Base-by-base conservation (phyloP, 2,888 invertebrate genomes). In the Lycia hirtaria region DNA sequence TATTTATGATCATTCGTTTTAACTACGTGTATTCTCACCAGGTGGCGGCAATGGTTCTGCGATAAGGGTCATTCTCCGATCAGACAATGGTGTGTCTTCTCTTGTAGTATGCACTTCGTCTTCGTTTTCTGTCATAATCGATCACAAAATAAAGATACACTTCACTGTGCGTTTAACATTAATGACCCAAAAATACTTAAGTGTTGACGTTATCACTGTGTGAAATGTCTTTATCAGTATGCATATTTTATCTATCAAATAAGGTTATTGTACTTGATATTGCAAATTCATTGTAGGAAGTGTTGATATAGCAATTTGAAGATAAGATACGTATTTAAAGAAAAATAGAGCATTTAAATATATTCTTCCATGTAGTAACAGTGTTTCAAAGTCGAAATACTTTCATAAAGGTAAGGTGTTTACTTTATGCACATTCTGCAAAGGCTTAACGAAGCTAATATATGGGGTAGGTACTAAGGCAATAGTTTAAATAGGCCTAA, bases 31-130 rank as follows among this genome's bases (percentile, higher is more conserved):
- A 26, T 41, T 70, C 78, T 69, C 80, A 77, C 81, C 78, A 69
- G 72, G 50, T 35, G 72, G 62, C 12, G 58, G 30, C 55, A 64
- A 64, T 68, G 85, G 85, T 70, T 87, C 83, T 6, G 83, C 67
- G 67, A 89, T 74, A 28, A 91, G 80, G 32, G 91, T 91, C 90
- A 92, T 88, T 60, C 92, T 83, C 53, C 91, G 81, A 65, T 86
- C 86, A n/a, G 76, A 64, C 45, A 82, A 57, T 24, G 89, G 83
- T 4, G 87, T 82, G 57, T 83, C 87, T 70, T 87, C 87, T 69
- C 80, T 80, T 73, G 52, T 67, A 56, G 50, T 65, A 40, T 75
- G 76, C 57, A 51, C 67, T 41, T 74, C 77, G 53, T 84, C 87
- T 52, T 80, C 83, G 45, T 59, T 38, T 44, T 67, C 64, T 67